These are phyloP conservation scores for Craseonycteris thonglongyai DNA, from an alignment of 2,113 vertebrate species.

Conservation along the genomic window DNA sequence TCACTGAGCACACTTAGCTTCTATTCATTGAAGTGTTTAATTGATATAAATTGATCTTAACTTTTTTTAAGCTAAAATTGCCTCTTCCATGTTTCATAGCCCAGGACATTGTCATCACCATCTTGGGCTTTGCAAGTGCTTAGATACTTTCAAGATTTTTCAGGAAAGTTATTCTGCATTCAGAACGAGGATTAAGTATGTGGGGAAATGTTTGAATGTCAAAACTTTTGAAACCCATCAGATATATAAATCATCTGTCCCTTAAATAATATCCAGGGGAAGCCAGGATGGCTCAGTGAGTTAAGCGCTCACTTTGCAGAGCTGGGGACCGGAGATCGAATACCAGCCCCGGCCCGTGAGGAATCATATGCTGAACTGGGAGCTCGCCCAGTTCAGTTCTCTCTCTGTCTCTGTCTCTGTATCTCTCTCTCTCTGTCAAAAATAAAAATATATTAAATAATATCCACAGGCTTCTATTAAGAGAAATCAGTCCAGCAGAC, in stretches of 20 bases:
- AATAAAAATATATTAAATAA: too few species aligned
- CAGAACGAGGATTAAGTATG: background rate
- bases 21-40: background rate
- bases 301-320: too few species aligned
- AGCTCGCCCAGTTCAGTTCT: too few species aligned
- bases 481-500: background rate
- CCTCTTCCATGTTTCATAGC: background rate
- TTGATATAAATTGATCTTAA: background rate
- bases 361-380: too few species aligned
- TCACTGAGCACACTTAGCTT: background rate
- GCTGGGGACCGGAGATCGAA: too few species aligned
- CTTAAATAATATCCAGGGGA: background rate
- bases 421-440: too few species aligned
- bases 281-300: too few species aligned
- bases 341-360: too few species aligned
- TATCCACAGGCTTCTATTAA: background rate
- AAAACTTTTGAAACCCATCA: background rate
- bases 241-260: background rate
- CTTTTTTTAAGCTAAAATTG: background rate
- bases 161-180: background rate
- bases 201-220: background rate
- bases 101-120: background rate
- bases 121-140: background rate
- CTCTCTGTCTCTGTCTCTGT: too few species aligned
- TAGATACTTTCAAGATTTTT: background rate